Evolutionary conservation across 2,797 vertebrate species (phyloP).

Genomic region (Ptychadena robeensis): DNA sequence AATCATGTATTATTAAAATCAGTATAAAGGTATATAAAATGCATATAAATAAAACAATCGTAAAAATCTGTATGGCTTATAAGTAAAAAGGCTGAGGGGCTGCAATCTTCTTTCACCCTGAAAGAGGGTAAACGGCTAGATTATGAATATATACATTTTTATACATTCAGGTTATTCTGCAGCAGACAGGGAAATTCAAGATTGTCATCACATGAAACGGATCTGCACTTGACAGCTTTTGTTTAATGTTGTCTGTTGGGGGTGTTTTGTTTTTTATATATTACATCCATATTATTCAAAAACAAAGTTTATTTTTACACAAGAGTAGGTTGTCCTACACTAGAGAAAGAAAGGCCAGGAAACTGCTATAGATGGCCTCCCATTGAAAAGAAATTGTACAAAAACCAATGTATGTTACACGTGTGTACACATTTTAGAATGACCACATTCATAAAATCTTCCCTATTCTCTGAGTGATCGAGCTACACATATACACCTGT

Average conservation of each 20-base stretch:
- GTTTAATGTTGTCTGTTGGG: no score
- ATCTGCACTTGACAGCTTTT: not conserved
- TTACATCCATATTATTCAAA: slow-evolving; percentile 36
- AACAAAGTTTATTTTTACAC: slow-evolving; percentile 30
- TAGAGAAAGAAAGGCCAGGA: not conserved
- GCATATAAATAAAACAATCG: not conserved
- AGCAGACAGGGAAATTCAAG: not conserved
- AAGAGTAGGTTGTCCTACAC: not conserved
- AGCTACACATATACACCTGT: not conserved
- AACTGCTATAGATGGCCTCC: not conserved
- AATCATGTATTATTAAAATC: not conserved
- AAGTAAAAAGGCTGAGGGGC: not conserved
- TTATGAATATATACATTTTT: not conserved
- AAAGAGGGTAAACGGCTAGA: not conserved
- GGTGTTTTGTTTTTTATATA: slow-evolving; percentile 15
- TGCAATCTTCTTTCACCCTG: not conserved
- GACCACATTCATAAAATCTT: not conserved
- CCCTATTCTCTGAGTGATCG: not conserved
- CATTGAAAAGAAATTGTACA: not conserved
- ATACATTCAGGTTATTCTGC: not conserved
- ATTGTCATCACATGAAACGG: not conserved
- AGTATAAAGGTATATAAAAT: not conserved
- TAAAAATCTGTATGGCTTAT: not conserved
- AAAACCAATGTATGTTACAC: not conserved
- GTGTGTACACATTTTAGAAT: not conserved